Evolutionary conservation across 2,113 vertebrate species (phyloP), one percentile per base, ranked within the genome.

Genomic region (Donacobius atricapilla): DNA sequence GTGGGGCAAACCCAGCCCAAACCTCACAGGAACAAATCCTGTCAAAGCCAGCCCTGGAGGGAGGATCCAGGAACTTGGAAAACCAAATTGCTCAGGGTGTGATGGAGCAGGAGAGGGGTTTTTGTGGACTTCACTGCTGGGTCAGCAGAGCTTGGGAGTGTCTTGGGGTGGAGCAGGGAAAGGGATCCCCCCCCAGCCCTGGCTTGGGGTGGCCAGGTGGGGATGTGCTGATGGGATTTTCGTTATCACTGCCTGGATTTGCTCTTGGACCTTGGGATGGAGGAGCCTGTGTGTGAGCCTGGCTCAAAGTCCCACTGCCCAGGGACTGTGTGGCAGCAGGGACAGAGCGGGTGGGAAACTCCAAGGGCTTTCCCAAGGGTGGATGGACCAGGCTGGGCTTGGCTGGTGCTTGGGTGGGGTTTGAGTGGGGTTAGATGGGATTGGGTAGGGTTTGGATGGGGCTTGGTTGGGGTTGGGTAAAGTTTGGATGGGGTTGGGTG

Each of bases 281-380:
- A 84, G 44, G 64, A 68, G 61, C 17, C 15, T 15, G 19, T 19
- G 1, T 18, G n/a, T 50, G 73, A 68, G 87, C 35, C 2, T 21
- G 50, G 65, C 58, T 68, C 44, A 0, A 7, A 23, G 48, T 44
- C 56, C 13, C 3, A 6, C 15, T 71, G 45, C 28, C 7, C 3
- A 2, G 33, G 51, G 28, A 21, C 25, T 4, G 7, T 1, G 5
- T 13, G 24, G 28, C 61, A 75, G 42, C 57, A 53, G 73, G 11
- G 44, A 39, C 17, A 28, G 31, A 7, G 16, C 3, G n/a, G 11
- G 13, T 70, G 42, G 54, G 20, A 51, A 80, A 28, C n/a, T 39
- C n/a, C 3, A 0, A 10, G 20, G 51, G 27, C 61, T 66, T 24
- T 24, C n/a, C 54, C 9, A 11, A 5, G 35, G 1, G 0, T 7